Evolutionary conservation across 2,797 vertebrate species (phyloP).

Genomic region (Bradypodion pumilum): DNA sequence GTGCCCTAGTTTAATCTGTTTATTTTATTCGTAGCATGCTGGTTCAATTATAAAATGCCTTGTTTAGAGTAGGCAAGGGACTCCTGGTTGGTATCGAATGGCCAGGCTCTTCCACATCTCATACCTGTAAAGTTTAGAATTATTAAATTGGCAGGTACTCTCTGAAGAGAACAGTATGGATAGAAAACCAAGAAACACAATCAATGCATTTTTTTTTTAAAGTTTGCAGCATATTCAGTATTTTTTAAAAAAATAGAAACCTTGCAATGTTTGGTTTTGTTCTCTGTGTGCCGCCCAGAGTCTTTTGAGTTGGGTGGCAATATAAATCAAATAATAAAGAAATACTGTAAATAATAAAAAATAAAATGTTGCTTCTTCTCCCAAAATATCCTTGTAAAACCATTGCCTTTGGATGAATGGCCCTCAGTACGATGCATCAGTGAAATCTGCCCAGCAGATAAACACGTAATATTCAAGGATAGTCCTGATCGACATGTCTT

Average conservation of each 20-base stretch:
- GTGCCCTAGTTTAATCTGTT: slow-evolving; percentile 57
- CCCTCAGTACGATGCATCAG: slow-evolving; percentile 34
- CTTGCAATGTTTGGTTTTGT: too few species aligned
- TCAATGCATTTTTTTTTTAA: background rate
- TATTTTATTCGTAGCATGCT: slow-evolving; percentile 40
- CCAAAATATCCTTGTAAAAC: slow-evolving; percentile 41
- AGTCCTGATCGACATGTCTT: background rate
- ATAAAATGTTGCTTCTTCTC: slow-evolving; percentile 19
- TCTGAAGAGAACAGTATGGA: slow-evolving; percentile 41
- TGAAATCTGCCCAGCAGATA: slow-evolving; percentile 29
- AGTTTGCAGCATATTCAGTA: slow-evolving; percentile 8
- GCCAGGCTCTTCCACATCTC: background rate
- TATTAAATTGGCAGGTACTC: slow-evolving; percentile 41
- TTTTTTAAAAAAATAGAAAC: slow-evolving; percentile 42
- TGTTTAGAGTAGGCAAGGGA: slow-evolving; percentile 36
- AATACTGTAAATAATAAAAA: too few species aligned
- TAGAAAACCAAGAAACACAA: background rate
- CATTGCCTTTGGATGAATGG: slow-evolving; percentile 21
- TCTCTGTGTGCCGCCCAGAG: too few species aligned
- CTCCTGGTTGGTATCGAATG: slow-evolving; percentile 43
- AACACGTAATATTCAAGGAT: slow-evolving; percentile 36
- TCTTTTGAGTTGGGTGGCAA: too few species aligned
- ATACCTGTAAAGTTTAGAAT: slow-evolving; percentile 44
- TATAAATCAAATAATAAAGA: too few species aligned
- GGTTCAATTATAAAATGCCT: slow-evolving; percentile 41